A percentile compares a stretch with the other conserved stretches of the same genome.
phyloP scores from a whole-genome alignment of 64 coral and sea anemone genomes.

The Montipora sp. region DNA sequence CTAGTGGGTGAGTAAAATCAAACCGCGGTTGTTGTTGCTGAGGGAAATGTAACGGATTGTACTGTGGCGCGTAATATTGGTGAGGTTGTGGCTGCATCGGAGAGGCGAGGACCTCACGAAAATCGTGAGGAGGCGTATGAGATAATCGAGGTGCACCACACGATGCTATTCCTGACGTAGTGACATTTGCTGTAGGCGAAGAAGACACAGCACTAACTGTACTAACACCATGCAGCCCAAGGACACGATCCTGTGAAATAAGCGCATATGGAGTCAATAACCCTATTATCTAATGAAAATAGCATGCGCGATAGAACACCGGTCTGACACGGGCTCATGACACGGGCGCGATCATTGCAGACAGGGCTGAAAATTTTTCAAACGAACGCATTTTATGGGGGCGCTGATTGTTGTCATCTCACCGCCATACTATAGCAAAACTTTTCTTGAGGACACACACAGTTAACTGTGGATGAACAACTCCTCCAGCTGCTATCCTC shows the following conservation, averaged over 20 bases:
- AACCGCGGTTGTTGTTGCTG: conserved; percentile 88
- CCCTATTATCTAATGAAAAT: conserved; percentile 91
- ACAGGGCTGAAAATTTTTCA: neutral
- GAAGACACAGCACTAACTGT: conserved; percentile 77
- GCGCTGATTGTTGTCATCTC: neutral
- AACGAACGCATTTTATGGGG: neutral
- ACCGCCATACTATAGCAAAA: conserved; percentile 27
- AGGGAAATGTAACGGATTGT: conserved; percentile 91
- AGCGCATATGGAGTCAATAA: conserved; percentile 92
- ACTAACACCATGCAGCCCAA: conserved; percentile 93
- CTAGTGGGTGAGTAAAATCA: conserved; percentile 89
- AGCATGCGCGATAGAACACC: conserved; percentile 69
- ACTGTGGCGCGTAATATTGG: conserved; percentile 89
- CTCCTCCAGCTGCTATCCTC: neutral
- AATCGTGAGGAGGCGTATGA: conserved; percentile 92
- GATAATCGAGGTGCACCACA: conserved; percentile 85
- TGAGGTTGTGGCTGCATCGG: conserved; percentile 91
- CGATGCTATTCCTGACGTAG: conserved; percentile 76
- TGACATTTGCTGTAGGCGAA: conserved; percentile 78
- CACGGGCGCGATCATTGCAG: neutral
- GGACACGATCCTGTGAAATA: conserved; percentile 92
- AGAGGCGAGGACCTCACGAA: conserved; percentile 80
- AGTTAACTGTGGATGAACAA: neutral
- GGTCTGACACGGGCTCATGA: conserved; percentile 20
- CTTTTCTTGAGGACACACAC: neutral